phyloP scores from a whole-genome alignment of 1,140 invertebrate species.

The Condylostylus longicornis region DNA sequence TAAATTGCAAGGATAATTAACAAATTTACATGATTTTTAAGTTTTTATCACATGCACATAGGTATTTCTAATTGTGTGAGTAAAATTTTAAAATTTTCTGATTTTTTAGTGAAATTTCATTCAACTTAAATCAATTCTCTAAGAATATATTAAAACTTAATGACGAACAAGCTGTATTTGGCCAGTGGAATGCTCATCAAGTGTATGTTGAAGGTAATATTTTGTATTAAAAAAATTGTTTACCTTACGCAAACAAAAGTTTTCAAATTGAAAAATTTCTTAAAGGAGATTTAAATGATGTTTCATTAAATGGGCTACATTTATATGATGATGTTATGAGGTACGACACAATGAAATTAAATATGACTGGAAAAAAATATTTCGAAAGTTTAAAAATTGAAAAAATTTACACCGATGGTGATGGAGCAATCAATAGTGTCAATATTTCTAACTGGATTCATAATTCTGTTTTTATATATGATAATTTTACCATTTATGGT shows the following conservation, averaged over 20 bases:
- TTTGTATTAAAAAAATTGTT: too few species aligned
- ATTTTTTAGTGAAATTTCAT: conserved; percentile 9
- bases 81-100: not conserved
- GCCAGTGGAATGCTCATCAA: conserved; percentile 15
- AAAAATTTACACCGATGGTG: conserved; percentile 16
- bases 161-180: conserved; percentile 16
- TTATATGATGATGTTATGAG: conserved; percentile 31
- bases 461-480: conserved; percentile 23
- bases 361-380: conserved; percentile 26
- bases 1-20: too few species aligned
- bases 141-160: conserved; percentile 18
- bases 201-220: conserved; percentile 15
- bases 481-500: conserved; percentile 22
- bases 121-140: conserved; percentile 25
- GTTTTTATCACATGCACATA: not conserved
- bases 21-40: too few species aligned
- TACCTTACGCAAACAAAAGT: too few species aligned
- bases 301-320: conserved; percentile 30
- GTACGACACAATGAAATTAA: conserved; percentile 17
- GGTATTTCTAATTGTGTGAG: not conserved
- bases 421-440: conserved; percentile 27
- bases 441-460: conserved; percentile 31
- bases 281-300: conserved; percentile 13
- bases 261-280: not conserved
- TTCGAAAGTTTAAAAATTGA: conserved; percentile 18